Evolutionary conservation across 2,797 vertebrate species (phyloP).

Genomic region (Limnodromus scolopaceus): DNA sequence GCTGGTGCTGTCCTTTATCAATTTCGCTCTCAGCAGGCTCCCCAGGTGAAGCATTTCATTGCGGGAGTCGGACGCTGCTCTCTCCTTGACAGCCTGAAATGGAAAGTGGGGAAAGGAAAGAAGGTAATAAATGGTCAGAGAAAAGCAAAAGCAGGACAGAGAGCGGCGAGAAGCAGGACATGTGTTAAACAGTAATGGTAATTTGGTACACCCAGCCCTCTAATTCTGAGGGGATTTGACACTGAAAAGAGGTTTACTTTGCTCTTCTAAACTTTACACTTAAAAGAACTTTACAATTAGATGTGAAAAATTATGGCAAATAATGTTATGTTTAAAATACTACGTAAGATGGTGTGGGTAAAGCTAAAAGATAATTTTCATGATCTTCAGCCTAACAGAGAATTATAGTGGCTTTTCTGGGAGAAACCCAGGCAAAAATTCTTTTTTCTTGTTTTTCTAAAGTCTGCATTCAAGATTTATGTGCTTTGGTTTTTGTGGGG

Average conservation of each 20-base stretch:
- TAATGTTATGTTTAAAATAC: not conserved
- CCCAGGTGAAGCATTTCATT: constrained; percentile 12
- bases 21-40: constrained; percentile 36
- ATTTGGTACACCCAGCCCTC: not conserved
- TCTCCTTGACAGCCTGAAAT: constrained; percentile 25
- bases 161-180: not conserved
- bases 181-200: not conserved
- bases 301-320: not conserved
- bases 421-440: not conserved
- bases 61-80: not conserved
- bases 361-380: not conserved
- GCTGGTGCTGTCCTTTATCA: not conserved
- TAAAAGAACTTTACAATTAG: not conserved
- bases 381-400: not conserved
- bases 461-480: not conserved
- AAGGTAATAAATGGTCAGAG: not conserved
- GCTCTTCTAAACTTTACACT: not conserved
- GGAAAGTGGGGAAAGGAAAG: not conserved
- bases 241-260: not conserved
- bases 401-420: not conserved
- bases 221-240: not conserved
- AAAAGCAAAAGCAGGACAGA: constrained; percentile 8
- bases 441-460: not conserved
- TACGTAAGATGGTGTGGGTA: not conserved
- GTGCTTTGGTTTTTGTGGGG: not conserved